Evolutionary conservation across 2,797 vertebrate species (phyloP), one percentile per base, ranked within the genome.

Genomic region (Gadopsis bispinosus): DNA sequence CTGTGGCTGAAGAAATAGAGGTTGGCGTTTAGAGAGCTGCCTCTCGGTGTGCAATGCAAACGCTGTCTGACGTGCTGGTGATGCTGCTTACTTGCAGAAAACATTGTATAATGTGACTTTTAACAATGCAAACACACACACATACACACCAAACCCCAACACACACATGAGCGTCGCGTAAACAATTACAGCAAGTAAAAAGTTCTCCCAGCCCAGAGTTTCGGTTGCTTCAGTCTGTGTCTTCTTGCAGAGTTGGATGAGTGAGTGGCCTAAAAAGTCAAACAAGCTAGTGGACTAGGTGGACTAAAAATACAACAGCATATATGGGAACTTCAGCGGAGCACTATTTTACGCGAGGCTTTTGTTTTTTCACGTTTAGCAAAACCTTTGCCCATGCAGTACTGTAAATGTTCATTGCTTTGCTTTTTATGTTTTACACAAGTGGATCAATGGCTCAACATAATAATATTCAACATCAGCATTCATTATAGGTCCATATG

Each of bases 21-120:
- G 80, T 65, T 79, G 73, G 76, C 73, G 86, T 86, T 83, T 71
- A 39, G 56, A 84, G 71, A 85, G 77, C 86, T 71, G 77, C 64
- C 68, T 67, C 66, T 51, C 11, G 3, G 69, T 61, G 63, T 71
- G 41, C 65, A 39, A 71, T 20, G 78, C 72, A 83, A 89, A 89
- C 64, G 72, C 45, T 7, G 54, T 84, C 69, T 70, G 55, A 74
- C 79, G 74, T 74, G 61, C 62, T 64, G 80, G 75, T 66, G 66
- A 77, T 11, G 59, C 69, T 61, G 75, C 63, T 66, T 64, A 56
- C 69, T 56, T 10, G 8, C 60, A 53, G 43, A 66, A 79, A 80
- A 76, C 48, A 20, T 69, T 16, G 53, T 19, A 31, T 74, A 62
- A 83, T 79, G 69, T 55, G 81, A 83, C 65, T 80, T 45, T 35